Base-by-base conservation (phyloP, 2,888 invertebrate genomes). In the Microctonus aethiopoides region DNA sequence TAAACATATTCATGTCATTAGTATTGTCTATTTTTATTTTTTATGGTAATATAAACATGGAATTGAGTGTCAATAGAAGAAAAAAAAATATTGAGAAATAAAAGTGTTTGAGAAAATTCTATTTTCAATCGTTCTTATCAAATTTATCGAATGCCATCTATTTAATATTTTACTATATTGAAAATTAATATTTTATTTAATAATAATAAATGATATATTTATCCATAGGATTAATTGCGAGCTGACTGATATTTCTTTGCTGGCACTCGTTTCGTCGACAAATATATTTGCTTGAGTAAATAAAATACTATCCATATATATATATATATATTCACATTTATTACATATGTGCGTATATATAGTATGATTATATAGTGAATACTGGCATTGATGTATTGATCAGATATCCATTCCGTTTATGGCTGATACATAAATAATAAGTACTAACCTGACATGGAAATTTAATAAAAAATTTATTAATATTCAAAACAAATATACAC, bases 1-100 rank as follows among this genome's bases (percentile, higher is more conserved):
- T 16, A 74, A 69, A 72, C 72, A 68, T 78, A 65, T 71, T 75
- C 74, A 70, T 73, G 72, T 72, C n/a, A 74, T 39, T 67, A 75
- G 75, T 79, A 76, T 67, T n/a, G n/a, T n/a, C n/a, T n/a, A n/a
- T n/a, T n/a, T n/a, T n/a, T n/a, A n/a, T n/a, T 64, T 69, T 65
- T 69, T 67, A 68, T 73, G 62, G 26, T 66, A 36, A 63, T 52
- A 63, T 32, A 16, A 20, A 16, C 16, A 46, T 46, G 7, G 16
- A 46, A 46, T n/a, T n/a, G n/a, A n/a, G n/a, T n/a, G n/a, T n/a
- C n/a, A n/a, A n/a, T n/a, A n/a, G n/a, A n/a, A n/a, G n/a, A n/a
- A n/a, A n/a, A n/a, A n/a, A n/a, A n/a, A n/a, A n/a, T n/a, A n/a
- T n/a, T n/a, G n/a, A n/a, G n/a, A n/a, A n/a, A n/a, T n/a, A n/a